Percentiles rank a stretch among this genome's conserved stretches.
phyloP scores from a whole-genome alignment of 2,888 invertebrate species.

The Teleiodes luculella region DNA sequence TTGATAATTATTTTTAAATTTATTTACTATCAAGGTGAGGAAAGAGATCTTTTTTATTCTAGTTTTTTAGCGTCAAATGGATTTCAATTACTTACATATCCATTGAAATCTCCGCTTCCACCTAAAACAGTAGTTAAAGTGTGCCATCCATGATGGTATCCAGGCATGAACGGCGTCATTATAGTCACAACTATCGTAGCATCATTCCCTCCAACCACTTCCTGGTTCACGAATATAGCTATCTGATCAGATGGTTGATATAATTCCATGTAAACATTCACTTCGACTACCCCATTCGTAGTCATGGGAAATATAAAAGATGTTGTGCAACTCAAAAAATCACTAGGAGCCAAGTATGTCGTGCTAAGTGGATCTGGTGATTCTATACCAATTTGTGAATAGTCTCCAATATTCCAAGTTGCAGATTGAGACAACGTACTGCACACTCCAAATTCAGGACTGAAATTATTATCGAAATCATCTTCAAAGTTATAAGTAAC shows the following conservation, averaged over 20 bases:
- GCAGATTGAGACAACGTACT: conserved; percentile 19
- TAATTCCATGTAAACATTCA: conserved; percentile 35
- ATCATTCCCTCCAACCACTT: conserved; percentile 11
- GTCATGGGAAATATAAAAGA: conserved; percentile 39
- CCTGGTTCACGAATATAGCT: conserved; percentile 36
- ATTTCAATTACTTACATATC: conserved; percentile 10
- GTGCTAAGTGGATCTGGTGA: conserved; percentile 31
- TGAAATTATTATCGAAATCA: conserved; percentile 27
- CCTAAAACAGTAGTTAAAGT: conserved; percentile 5
- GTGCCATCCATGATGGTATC: conserved; percentile 37
- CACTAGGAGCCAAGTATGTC: conserved; percentile 37
- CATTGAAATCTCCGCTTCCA: neutral
- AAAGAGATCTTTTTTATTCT: no score
- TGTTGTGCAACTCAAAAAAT: conserved; percentile 37
- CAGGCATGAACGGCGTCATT: conserved; percentile 26
- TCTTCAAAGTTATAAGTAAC: conserved; percentile 39
- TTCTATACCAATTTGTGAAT: conserved; percentile 30
- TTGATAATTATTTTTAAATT: neutral
- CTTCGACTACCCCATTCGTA: conserved; percentile 37
- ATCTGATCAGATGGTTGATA: conserved; percentile 31
- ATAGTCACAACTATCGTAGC: conserved; percentile 7
- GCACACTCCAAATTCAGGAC: conserved; percentile 34
- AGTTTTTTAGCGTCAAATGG: no score
- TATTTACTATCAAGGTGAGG: no score
- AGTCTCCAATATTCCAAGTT: conserved; percentile 39